Conservation (phyloP, 2,113 vertebrate genomes). For the Lepus timidus region DNA sequence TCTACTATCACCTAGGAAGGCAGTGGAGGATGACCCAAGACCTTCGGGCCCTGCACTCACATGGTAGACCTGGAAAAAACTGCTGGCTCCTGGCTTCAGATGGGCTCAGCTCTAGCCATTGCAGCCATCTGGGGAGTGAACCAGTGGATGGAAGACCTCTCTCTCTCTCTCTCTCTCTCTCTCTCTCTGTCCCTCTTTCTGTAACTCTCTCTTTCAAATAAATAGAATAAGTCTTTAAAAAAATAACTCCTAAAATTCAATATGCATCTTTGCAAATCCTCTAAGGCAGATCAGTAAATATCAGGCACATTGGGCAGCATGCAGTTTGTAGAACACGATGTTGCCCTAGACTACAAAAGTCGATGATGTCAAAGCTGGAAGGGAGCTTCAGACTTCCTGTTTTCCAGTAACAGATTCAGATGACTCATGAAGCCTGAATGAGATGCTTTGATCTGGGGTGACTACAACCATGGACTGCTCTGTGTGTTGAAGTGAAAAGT, state of each 20-base stretch:
- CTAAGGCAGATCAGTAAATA: neutral
- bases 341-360: constrained; percentile 27
- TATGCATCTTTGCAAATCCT: neutral
- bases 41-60: too few relatives aligned
- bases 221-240: too few relatives aligned
- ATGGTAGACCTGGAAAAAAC: too few relatives aligned
- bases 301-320: neutral
- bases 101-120: too few relatives aligned
- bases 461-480: neutral
- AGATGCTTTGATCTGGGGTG: constrained; percentile 50
- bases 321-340: neutral
- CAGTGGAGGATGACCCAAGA: too few relatives aligned
- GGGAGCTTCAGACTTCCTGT: constrained; percentile 68
- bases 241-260: neutral
- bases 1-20: too few relatives aligned
- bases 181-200: too few relatives aligned
- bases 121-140: too few relatives aligned
- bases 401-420: constrained; percentile 63
- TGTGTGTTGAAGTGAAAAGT: neutral
- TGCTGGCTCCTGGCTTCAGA: too few relatives aligned
- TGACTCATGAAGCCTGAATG: constrained; percentile 73
- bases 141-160: too few relatives aligned
- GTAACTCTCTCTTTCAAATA: too few relatives aligned
- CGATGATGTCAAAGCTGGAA: constrained; percentile 48
- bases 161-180: too few relatives aligned